Evolutionary conservation across 2,888 invertebrate species (phyloP).

Genomic region (Thymelicus lineola): DNA sequence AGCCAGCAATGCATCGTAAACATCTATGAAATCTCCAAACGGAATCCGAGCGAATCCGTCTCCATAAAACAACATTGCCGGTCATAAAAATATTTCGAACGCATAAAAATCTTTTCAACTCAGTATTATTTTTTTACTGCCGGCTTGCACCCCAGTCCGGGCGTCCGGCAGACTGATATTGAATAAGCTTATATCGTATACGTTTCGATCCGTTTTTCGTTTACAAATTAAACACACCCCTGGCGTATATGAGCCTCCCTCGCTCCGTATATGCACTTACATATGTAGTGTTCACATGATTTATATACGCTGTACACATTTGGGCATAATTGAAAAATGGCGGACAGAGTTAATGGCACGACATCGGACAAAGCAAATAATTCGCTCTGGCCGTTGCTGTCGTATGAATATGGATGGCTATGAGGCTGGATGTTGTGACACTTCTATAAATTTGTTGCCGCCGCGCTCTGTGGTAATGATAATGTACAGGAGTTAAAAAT

Average conservation of each 20-base stretch:
- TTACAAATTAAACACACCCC: conserved; percentile 79
- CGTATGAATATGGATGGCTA: conserved; percentile 48
- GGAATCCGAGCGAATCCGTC: conserved; percentile 39
- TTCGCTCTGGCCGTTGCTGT: conserved; percentile 50
- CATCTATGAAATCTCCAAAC: conserved; percentile 33
- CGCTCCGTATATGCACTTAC: conserved; percentile 47
- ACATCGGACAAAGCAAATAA: conserved; percentile 68
- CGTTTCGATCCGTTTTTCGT: conserved; percentile 68
- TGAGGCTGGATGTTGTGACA: conserved; percentile 41
- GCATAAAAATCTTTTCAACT: conserved; percentile 53
- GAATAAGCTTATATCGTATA: conserved; percentile 63
- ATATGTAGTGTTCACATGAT: conserved; percentile 63
- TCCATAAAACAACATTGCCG: conserved; percentile 41
- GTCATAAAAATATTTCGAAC: conserved; percentile 50
- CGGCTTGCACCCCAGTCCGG: conserved; percentile 57
- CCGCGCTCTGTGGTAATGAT: conserved; percentile 38
- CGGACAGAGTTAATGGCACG: conserved; percentile 64
- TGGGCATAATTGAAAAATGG: conserved; percentile 84
- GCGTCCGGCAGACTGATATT: conserved; percentile 56
- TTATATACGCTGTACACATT: conserved; percentile 78
- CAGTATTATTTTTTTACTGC: conserved; percentile 49
- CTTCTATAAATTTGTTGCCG: conserved; percentile 46
- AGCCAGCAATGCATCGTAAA: conserved; percentile 31
- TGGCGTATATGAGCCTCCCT: conserved; percentile 48
- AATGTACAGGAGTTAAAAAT: conserved; percentile 35